These are phyloP conservation scores for Sphenodon punctatus DNA, from an alignment of 2,797 vertebrate genomes.

Conservation along the genomic window DNA sequence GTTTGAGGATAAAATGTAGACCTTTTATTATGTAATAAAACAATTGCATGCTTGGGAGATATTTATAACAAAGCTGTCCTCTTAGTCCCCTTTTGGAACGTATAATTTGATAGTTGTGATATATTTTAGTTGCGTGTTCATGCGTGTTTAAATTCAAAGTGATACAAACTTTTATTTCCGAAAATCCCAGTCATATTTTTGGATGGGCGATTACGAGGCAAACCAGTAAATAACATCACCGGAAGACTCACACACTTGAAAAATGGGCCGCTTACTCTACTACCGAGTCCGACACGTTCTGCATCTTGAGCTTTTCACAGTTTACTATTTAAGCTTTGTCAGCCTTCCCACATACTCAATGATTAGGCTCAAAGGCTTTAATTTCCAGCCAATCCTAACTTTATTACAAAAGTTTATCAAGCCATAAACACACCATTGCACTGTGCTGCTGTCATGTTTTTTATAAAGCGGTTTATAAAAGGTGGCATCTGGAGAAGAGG, in stretches of 20 bases:
- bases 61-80: constrained; percentile 60
- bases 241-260: constrained; percentile 28
- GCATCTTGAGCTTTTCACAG: constrained; percentile 45
- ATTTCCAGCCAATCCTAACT: constrained; percentile 67
- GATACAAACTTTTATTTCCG: constrained; percentile 47
- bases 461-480: constrained; percentile 83
- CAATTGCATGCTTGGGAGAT: constrained; percentile 59
- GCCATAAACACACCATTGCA: constrained; percentile 70
- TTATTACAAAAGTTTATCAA: constrained; percentile 74
- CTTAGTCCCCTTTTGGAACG: constrained; percentile 57
- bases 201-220: constrained; percentile 43
- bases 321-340: constrained; percentile 56
- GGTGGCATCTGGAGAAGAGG: constrained; percentile 84
- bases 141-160: constrained; percentile 46
- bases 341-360: constrained; percentile 70
- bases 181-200: constrained; percentile 57
- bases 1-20: constrained; percentile 58
- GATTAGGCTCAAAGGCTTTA: constrained; percentile 61
- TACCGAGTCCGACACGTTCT: constrained; percentile 37
- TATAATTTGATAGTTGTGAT: constrained; percentile 63
- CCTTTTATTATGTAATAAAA: constrained; percentile 69
- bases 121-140: constrained; percentile 58
- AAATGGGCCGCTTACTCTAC: constrained; percentile 16
- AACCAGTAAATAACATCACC: constrained; percentile 38
- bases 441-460: constrained; percentile 66